A percentile compares a stretch with the other conserved stretches of the same genome.
Conservation (phyloP, 2,113 vertebrate species). For the Lepisosteus oculatus region DNA sequence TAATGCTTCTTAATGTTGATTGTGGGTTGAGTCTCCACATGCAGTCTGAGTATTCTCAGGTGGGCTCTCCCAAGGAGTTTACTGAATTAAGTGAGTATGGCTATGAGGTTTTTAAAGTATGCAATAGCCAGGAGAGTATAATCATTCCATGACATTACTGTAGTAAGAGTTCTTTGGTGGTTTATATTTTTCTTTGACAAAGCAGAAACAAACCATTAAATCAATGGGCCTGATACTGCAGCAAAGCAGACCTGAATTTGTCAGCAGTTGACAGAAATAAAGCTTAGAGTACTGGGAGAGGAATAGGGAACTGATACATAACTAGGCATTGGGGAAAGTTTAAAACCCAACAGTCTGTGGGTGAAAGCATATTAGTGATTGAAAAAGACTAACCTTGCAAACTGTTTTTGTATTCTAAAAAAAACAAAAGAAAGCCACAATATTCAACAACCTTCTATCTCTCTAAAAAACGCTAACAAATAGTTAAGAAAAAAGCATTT, state of each 20-base stretch:
- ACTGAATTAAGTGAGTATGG: slow-evolving; percentile 67
- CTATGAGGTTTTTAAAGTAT: slow-evolving; percentile 52
- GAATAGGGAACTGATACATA: slow-evolving; percentile 40
- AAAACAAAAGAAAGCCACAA: too few species aligned
- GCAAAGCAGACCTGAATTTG: slow-evolving; percentile 33
- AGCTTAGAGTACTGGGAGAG: slow-evolving; percentile 41
- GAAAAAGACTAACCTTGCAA: slow-evolving; percentile 21
- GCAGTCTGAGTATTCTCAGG: slow-evolving; percentile 61
- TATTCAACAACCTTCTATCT: too few species aligned
- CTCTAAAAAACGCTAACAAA: too few species aligned
- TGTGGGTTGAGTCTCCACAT: slow-evolving; percentile 55
- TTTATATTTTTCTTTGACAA: slow-evolving; percentile 42
- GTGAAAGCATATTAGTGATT: slow-evolving; percentile 14
- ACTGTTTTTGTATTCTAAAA: slow-evolving; percentile 10
- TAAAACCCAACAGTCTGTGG: slow-evolving; percentile 46
- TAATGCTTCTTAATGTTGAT: slow-evolving; percentile 68
- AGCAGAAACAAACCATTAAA: slow-evolving; percentile 50
- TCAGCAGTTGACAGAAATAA: slow-evolving; percentile 40
- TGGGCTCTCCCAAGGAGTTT: slow-evolving; percentile 57
- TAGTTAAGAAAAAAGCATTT: too few species aligned
- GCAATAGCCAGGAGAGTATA: slow-evolving; percentile 34
- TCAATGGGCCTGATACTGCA: slow-evolving; percentile 38
- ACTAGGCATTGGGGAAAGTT: slow-evolving; percentile 39
- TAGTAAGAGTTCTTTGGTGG: slow-evolving; percentile 44
- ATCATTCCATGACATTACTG: slow-evolving; percentile 48